Conservation (phyloP, 2,888 invertebrate species). For the Pelosia muscerda region DNA sequence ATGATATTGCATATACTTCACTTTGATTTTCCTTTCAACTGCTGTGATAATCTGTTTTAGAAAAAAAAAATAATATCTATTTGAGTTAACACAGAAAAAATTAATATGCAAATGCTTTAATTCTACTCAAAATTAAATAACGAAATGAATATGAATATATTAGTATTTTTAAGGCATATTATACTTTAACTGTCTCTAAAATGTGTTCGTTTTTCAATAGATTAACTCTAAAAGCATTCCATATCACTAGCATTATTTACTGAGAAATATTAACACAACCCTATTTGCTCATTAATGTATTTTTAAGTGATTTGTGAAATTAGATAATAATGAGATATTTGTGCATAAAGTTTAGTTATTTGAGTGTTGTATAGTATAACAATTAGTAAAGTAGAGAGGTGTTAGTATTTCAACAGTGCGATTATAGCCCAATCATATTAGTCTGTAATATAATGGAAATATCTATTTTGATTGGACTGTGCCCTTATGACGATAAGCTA, state of each 20-base stretch:
- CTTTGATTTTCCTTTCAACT: not conserved
- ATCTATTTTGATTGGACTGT: too few species aligned
- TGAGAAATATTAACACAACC: not conserved
- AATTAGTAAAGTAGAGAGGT: not conserved
- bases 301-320: not conserved
- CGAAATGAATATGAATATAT: not conserved
- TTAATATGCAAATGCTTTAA: not conserved
- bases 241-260: not conserved
- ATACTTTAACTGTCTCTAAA: not conserved
- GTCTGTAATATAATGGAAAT: too few species aligned
- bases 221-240: not conserved
- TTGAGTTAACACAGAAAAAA: not conserved
- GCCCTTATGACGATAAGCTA: too few species aligned
- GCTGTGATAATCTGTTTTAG: not conserved
- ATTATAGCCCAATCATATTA: too few species aligned
- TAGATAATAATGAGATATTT: not conserved
- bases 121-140: not conserved
- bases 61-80: not conserved
- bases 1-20: too few species aligned
- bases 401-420: not conserved
- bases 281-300: not conserved
- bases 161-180: not conserved
- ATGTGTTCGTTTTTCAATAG: not conserved
- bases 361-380: not conserved
- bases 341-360: not conserved